A percentile compares a stretch with the other conserved stretches of the same genome.
These are phyloP conservation scores for Coreoperca whiteheadi DNA, from an alignment of 2,113 vertebrate genomes.

Conservation along the genomic window DNA sequence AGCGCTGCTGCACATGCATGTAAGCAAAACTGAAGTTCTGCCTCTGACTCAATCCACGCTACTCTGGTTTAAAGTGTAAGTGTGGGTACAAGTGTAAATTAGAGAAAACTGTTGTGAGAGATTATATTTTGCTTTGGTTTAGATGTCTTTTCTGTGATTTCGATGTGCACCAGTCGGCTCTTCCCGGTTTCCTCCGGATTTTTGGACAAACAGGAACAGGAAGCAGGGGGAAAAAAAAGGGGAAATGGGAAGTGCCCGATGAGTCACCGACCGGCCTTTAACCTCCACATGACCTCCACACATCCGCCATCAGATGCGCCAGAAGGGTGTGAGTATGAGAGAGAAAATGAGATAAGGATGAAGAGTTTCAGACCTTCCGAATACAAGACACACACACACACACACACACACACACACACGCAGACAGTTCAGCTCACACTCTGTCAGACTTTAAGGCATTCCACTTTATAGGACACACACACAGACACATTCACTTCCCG, in stretches of 20 bases:
- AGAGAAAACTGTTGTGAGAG: background rate
- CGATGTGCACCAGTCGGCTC: background rate
- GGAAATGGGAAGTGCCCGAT: constrained; percentile 34
- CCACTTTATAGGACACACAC: constrained; percentile 15
- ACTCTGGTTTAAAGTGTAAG: background rate
- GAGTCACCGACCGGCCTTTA: constrained; percentile 10
- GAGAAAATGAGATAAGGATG: background rate
- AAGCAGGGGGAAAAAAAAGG: constrained; percentile 9
- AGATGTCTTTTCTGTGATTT: background rate
- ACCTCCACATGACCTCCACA: constrained; percentile 19
- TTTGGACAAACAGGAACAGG: constrained; percentile 58
- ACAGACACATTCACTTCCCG: constrained; percentile 26
- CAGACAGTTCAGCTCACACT: constrained; percentile 2
- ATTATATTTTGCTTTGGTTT: background rate
- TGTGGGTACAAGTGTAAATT: background rate
- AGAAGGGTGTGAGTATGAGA: background rate
- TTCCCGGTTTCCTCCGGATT: constrained; percentile 18
- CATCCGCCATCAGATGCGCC: constrained; percentile 2
- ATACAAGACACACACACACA: constrained; percentile 11
- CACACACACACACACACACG: no score
- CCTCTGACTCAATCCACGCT: background rate
- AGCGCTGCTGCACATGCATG: no score
- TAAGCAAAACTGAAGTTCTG: background rate
- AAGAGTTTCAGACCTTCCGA: constrained; percentile 5
- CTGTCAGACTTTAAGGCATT: constrained; percentile 10